Conservation (phyloP, 2,797 vertebrate species). For the Echiichthys vipera region DNA sequence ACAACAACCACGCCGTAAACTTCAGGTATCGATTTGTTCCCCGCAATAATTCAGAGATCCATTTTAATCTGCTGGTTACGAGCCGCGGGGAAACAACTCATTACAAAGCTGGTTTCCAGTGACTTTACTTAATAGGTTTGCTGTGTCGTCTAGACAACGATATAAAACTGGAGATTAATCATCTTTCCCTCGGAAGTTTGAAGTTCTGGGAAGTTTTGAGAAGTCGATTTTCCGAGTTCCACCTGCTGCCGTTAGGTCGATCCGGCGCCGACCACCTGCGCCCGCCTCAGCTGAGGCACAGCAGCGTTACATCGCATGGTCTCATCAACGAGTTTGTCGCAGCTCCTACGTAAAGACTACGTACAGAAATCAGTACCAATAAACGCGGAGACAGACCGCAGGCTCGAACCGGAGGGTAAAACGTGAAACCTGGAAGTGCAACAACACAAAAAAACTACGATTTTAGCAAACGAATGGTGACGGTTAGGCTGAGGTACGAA, state of each 20-base stretch:
- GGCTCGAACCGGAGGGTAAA: no score
- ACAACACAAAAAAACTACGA: no score
- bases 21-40: slow-evolving; percentile 37
- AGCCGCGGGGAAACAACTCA: slow-evolving; percentile 44
- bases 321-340: no score
- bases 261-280: no score
- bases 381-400: no score
- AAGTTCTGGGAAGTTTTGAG: no score
- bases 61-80: slow-evolving; percentile 47
- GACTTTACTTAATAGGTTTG: slow-evolving; percentile 17
- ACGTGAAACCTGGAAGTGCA: no score
- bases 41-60: slow-evolving; percentile 41
- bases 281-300: neutral
- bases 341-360: no score
- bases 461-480: no score
- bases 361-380: no score
- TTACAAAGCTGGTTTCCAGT: slow-evolving; percentile 19
- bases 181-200: neutral
- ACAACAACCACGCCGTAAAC: slow-evolving; percentile 39
- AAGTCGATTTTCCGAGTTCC: neutral
- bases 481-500: no score
- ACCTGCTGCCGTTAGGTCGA: neutral
- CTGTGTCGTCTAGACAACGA: neutral
- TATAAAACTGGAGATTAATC: neutral
- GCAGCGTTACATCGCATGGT: no score